phyloP scores from a whole-genome alignment of 2,113 vertebrate genomes.

The Pelvicachromis taeniatus region DNA sequence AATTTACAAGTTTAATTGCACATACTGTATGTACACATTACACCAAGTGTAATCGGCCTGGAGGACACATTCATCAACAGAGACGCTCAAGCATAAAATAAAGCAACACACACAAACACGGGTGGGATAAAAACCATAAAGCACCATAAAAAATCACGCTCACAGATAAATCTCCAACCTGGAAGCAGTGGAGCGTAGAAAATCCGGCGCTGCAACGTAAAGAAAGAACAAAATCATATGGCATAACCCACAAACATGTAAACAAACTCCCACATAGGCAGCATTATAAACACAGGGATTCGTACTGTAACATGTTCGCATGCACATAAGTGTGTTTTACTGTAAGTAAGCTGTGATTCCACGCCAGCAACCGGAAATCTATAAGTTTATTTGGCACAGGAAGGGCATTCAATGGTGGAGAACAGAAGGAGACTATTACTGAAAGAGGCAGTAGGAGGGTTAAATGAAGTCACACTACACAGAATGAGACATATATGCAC shows the following conservation, averaged over 20 bases:
- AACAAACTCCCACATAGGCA: slow-evolving; percentile 47
- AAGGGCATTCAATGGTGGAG: background rate
- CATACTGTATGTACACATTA: slow-evolving; percentile 16
- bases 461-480: slow-evolving; percentile 39
- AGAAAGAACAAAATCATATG: slow-evolving; percentile 3
- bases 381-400: slow-evolving; percentile 11
- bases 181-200: slow-evolving; percentile 3
- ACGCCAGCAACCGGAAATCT: slow-evolving; percentile 8
- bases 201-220: background rate
- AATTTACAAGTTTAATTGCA: slow-evolving; percentile 47
- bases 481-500: background rate
- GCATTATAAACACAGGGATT: slow-evolving; percentile 6
- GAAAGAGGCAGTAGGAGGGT: background rate
- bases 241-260: slow-evolving; percentile 44
- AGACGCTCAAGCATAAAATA: slow-evolving; percentile 47
- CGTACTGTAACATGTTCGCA: background rate
- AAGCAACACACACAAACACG: background rate
- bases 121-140: slow-evolving; percentile 25
- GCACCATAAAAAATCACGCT: background rate
- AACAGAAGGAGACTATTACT: slow-evolving; percentile 23
- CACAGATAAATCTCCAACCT: slow-evolving; percentile 42
- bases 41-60: slow-evolving; percentile 19
- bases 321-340: background rate
- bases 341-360: background rate
- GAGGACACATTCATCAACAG: slow-evolving; percentile 39